These are phyloP conservation scores for Drosophila busckii DNA, from an alignment of 1,140 invertebrate species.

Conservation along the genomic window DNA sequence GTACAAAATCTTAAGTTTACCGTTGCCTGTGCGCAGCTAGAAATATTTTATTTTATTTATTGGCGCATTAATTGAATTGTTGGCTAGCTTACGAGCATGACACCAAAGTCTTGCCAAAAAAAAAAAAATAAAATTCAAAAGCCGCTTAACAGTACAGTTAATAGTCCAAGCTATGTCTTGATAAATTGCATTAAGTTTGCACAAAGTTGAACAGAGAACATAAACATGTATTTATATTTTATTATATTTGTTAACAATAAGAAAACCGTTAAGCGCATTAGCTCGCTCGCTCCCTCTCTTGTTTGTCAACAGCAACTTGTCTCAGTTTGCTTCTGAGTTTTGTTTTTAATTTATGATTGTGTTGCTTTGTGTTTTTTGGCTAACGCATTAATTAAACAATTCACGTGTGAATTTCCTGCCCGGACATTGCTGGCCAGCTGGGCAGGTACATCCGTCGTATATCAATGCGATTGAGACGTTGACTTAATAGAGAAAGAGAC, in stretches of 20 bases:
- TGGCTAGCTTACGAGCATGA: too few relatives aligned
- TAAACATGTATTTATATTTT: constrained; percentile 13
- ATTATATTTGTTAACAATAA: constrained; percentile 18
- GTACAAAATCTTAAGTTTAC: too few relatives aligned
- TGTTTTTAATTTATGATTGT: constrained; percentile 5
- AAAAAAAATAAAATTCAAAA: too few relatives aligned
- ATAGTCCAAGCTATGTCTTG: too few relatives aligned
- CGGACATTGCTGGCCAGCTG: constrained; percentile 14
- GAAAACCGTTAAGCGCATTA: constrained; percentile 34
- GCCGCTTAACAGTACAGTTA: too few relatives aligned
- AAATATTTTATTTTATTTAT: too few relatives aligned
- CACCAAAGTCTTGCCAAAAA: too few relatives aligned
- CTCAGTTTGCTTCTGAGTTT: constrained; percentile 15
- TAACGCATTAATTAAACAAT: constrained; percentile 49
- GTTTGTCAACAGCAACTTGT: neutral
- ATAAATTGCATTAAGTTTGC: too few relatives aligned
- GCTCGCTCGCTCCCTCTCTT: neutral
- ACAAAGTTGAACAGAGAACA: neutral
- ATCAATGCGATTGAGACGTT: constrained; percentile 15
- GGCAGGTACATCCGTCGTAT: constrained; percentile 27
- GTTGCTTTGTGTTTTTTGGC: constrained; percentile 3
- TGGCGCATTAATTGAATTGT: too few relatives aligned
- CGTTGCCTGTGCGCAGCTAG: too few relatives aligned
- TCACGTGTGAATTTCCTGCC: constrained; percentile 57
- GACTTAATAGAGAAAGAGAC: constrained; percentile 12